A percentile compares a stretch with the other conserved stretches of the same genome.
These are phyloP conservation scores for Oxygymnocypris stewartii DNA, from an alignment of 2,113 vertebrate species.

Conservation along the genomic window DNA sequence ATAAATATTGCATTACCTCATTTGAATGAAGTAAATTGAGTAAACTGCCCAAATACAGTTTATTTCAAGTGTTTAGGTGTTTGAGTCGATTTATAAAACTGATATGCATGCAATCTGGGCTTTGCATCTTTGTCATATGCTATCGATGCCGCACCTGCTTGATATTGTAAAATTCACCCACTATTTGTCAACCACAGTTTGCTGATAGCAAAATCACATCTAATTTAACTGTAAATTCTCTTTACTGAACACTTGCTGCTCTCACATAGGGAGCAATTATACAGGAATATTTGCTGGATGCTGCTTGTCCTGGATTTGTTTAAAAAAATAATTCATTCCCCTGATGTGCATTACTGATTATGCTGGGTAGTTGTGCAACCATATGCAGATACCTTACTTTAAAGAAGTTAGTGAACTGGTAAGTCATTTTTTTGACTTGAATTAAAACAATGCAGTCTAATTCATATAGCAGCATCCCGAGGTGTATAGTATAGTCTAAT, in stretches of 20 bases:
- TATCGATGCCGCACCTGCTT: neutral
- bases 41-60: neutral
- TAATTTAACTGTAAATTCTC: conserved; percentile 29
- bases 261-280: conserved; percentile 65
- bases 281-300: conserved; percentile 55
- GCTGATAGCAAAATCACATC: conserved; percentile 10
- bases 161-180: neutral
- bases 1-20: neutral
- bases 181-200: conserved; percentile 8
- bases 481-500: neutral
- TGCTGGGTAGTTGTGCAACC: conserved; percentile 38
- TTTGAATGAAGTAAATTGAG: neutral
- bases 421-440: neutral
- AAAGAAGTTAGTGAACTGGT: conserved; percentile 19
- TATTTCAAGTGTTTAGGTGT: neutral
- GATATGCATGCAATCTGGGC: neutral
- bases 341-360: conserved; percentile 56
- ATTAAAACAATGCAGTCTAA: neutral
- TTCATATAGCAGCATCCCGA: neutral
- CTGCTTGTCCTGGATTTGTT: conserved; percentile 60
- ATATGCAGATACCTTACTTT: conserved; percentile 50
- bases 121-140: neutral
- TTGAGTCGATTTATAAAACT: neutral
- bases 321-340: conserved; percentile 53
- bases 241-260: conserved; percentile 30